Conservation (phyloP, 2,888 invertebrate species). For the Idaea aversata region DNA sequence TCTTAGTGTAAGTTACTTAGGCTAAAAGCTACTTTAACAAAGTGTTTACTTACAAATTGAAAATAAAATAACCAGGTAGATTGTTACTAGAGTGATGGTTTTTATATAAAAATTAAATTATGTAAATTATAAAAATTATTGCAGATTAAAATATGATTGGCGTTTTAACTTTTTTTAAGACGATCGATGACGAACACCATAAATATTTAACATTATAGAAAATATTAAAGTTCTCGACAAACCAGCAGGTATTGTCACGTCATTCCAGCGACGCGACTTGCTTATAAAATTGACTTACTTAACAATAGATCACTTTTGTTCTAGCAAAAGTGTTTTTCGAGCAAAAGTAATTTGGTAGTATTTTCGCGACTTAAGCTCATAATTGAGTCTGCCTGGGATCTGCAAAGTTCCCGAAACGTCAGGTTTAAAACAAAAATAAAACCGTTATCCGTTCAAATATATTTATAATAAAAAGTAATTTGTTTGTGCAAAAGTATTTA, state of each 20-base stretch:
- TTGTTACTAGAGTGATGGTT: constrained; percentile 79
- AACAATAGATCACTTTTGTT: too few relatives aligned
- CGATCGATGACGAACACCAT: constrained; percentile 52
- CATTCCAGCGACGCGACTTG: too few relatives aligned
- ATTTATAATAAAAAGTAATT: too few relatives aligned
- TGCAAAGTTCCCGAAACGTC: too few relatives aligned
- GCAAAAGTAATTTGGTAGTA: too few relatives aligned
- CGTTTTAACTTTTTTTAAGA: constrained; percentile 49
- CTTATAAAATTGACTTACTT: too few relatives aligned
- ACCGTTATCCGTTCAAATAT: too few relatives aligned
- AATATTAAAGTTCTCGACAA: neutral
- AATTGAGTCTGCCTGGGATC: too few relatives aligned
- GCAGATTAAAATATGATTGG: constrained; percentile 41
- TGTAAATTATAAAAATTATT: constrained; percentile 48
- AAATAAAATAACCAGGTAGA: constrained; percentile 74
- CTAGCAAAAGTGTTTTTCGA: too few relatives aligned
- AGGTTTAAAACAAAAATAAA: too few relatives aligned
- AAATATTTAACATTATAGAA: constrained; percentile 4
- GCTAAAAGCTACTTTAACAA: constrained; percentile 73
- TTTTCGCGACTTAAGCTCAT: too few relatives aligned
- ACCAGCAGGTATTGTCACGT: neutral
- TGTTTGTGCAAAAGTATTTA: too few relatives aligned
- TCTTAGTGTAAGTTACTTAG: constrained; percentile 65
- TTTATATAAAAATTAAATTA: constrained; percentile 64
- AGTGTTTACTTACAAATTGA: constrained; percentile 70